These are phyloP conservation scores for Lasioglossum vierecki DNA, from an alignment of 2,888 invertebrate genomes.

Conservation along the genomic window DNA sequence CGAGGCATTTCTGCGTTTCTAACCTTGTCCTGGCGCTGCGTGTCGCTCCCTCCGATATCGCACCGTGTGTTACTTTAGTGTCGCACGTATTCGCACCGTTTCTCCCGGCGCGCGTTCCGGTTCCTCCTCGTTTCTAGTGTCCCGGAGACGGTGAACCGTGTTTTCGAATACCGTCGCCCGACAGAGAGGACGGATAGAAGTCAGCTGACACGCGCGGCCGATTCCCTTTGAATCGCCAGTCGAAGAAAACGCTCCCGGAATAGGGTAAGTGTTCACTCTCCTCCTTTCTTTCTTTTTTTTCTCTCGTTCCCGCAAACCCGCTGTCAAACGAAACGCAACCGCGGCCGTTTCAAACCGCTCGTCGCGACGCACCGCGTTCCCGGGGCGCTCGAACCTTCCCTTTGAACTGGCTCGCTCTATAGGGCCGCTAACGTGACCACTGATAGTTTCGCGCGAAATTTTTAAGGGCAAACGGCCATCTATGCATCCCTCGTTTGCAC, in stretches of 20 bases:
- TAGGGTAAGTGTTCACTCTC: slow-evolving; percentile 27
- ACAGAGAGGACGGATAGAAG: slow-evolving; percentile 2
- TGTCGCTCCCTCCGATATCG: slow-evolving; percentile 51
- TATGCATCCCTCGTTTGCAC: neutral
- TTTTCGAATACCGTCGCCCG: slow-evolving; percentile 6
- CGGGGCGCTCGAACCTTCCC: slow-evolving; percentile 31
- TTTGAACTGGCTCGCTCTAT: slow-evolving; percentile 49
- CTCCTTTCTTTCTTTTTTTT: neutral
- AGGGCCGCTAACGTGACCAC: slow-evolving; percentile 41
- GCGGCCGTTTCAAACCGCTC: slow-evolving; percentile 2
- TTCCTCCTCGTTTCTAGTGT: slow-evolving; percentile 39
- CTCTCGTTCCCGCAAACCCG: neutral
- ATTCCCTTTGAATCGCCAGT: neutral
- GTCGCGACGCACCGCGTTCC: slow-evolving; percentile 7
- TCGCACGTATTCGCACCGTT: slow-evolving; percentile 46
- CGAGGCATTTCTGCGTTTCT: slow-evolving; percentile 65
- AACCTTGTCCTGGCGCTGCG: slow-evolving; percentile 66
- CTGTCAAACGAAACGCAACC: neutral
- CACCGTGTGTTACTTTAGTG: slow-evolving; percentile 53
- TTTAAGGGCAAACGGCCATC: slow-evolving; percentile 28
- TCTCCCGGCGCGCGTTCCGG: slow-evolving; percentile 29
- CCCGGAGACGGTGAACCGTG: slow-evolving; percentile 27
- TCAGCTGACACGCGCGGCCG: slow-evolving; percentile 23
- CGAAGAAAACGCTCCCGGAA: slow-evolving; percentile 8
- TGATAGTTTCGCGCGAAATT: slow-evolving; percentile 56